These are phyloP conservation scores for Brachypodius melanocephalos DNA, from an alignment of 2,113 vertebrate genomes.

Conservation along the genomic window DNA sequence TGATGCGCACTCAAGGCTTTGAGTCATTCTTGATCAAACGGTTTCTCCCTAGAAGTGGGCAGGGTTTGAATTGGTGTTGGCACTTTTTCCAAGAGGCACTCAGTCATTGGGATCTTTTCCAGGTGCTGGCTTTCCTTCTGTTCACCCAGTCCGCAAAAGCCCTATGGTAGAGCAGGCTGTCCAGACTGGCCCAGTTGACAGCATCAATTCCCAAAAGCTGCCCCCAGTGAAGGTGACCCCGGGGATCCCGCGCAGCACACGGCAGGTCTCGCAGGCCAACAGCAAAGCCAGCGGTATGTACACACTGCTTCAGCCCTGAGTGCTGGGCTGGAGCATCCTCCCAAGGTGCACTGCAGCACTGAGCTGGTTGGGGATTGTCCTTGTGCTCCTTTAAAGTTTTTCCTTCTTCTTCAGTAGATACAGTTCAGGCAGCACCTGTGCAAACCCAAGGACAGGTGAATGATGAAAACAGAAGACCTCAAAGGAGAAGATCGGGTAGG, in stretches of 20 bases:
- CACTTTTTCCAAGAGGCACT: neutral
- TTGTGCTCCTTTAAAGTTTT: neutral
- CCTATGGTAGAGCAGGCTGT: slow-evolving; percentile 96
- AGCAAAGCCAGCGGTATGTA: slow-evolving; percentile 57
- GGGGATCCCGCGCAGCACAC: slow-evolving; percentile 58
- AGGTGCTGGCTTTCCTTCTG: slow-evolving; percentile 77
- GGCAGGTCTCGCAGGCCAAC: slow-evolving; percentile 50
- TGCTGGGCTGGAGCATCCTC: neutral
- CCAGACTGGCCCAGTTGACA: slow-evolving; percentile 84
- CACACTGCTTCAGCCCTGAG: accelerated
- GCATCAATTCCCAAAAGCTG: slow-evolving; percentile 72
- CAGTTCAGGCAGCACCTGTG: slow-evolving; percentile 63
- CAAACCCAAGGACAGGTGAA: slow-evolving; percentile 78
- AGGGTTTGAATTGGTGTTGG: neutral
- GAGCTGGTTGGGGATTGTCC: neutral
- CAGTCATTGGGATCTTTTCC: slow-evolving; percentile 29
- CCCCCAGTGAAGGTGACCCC: slow-evolving; percentile 63
- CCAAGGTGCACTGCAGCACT: neutral
- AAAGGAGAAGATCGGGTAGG: slow-evolving; percentile 86
- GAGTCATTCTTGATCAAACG: neutral
- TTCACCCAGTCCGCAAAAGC: slow-evolving; percentile 79
- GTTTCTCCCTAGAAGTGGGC: neutral
- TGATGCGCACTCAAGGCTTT: neutral
- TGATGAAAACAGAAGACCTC: slow-evolving; percentile 84
- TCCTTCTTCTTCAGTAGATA: slow-evolving; percentile 55